Evolutionary conservation across 2,797 vertebrate genomes (phyloP).

Genomic region (Sebastes glaucus): DNA sequence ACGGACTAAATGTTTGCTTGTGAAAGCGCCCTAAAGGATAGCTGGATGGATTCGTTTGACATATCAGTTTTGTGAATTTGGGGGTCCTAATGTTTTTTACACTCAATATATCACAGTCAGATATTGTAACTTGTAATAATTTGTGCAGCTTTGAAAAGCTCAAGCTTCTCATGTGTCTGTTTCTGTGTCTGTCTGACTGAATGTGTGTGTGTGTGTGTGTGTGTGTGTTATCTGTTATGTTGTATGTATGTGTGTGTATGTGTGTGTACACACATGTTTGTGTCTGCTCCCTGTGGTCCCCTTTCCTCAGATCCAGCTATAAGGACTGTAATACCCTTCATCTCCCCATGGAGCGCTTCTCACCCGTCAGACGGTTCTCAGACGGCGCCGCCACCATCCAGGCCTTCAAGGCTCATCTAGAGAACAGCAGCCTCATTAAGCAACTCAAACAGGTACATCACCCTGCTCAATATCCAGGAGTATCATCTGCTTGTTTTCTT

Average conservation of each 20-base stretch:
- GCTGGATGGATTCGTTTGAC: background rate
- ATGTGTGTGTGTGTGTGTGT: slow-evolving; percentile 26
- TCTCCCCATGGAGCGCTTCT: slow-evolving; percentile 98
- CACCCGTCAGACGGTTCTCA: slow-evolving; percentile 96
- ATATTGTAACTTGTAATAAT: background rate
- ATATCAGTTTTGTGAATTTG: background rate
- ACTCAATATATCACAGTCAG: background rate
- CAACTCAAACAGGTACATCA: slow-evolving; percentile 94
- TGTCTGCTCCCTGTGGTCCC: slow-evolving; percentile 29
- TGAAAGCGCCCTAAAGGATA: background rate
- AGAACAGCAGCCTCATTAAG: slow-evolving; percentile 95
- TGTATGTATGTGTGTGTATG: slow-evolving; percentile 38
- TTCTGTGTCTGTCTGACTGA: slow-evolving; percentile 55
- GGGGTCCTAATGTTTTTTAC: background rate
- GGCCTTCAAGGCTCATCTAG: slow-evolving; percentile 97
- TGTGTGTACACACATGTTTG: slow-evolving; percentile 36
- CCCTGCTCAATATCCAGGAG: background rate
- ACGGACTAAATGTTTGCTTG: no score
- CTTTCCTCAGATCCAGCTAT: slow-evolving; percentile 89
- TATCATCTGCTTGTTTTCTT: background rate
- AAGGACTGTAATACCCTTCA: slow-evolving; percentile 99
- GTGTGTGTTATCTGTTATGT: slow-evolving; percentile 20
- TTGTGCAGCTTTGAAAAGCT: slow-evolving; percentile 21
- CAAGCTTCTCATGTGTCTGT: slow-evolving; percentile 40
- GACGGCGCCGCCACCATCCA: slow-evolving; percentile 97